Percentiles rank a stretch among this genome's conserved stretches.
Evolutionary conservation across 2,888 invertebrate species (phyloP).

Genomic region (Drosophila stalkeri): DNA sequence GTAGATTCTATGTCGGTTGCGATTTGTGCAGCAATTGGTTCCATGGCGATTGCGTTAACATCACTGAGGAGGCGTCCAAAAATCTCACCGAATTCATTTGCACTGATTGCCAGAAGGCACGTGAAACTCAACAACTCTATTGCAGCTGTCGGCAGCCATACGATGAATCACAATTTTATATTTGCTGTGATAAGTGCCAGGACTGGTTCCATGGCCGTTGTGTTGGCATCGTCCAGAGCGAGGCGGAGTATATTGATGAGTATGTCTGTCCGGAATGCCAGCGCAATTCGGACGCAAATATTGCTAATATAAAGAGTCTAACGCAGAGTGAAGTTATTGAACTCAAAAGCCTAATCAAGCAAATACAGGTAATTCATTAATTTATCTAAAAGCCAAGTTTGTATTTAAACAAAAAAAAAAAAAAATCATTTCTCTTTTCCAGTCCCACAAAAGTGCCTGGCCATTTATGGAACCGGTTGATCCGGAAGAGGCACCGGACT

Average conservation of each 20-base stretch:
- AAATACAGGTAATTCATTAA: conserved; percentile 89
- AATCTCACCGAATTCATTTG: conserved; percentile 96
- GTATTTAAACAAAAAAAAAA: too few species aligned
- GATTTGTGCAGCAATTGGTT: conserved; percentile 99
- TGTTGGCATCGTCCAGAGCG: conserved; percentile 96
- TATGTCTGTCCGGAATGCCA: conserved; percentile 99
- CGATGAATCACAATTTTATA: conserved; percentile 99
- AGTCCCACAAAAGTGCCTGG: conserved; percentile 98
- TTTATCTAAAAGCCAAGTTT: not conserved
- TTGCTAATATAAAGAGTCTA: conserved; percentile 95
- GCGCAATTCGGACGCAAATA: conserved; percentile 94
- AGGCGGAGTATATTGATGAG: conserved; percentile 97
- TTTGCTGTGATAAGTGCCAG: conserved; percentile 99
- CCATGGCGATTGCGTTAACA: conserved; percentile 98
- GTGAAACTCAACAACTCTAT: conserved; percentile 96
- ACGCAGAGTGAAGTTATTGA: conserved; percentile 92
- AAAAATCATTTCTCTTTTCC: conserved; percentile 51
- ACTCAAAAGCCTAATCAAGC: conserved; percentile 93
- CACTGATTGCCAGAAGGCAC: conserved; percentile 93
- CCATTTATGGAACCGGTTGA: conserved; percentile 99
- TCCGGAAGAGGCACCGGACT: conserved; percentile 97
- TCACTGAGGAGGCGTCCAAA: conserved; percentile 96
- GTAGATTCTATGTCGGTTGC: conserved; percentile 98
- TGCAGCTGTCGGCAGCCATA: conserved; percentile 98
- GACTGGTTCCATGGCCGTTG: conserved; percentile 99